phyloP scores from a whole-genome alignment of 2,113 vertebrate genomes.

The Hyperopisus bebe region DNA sequence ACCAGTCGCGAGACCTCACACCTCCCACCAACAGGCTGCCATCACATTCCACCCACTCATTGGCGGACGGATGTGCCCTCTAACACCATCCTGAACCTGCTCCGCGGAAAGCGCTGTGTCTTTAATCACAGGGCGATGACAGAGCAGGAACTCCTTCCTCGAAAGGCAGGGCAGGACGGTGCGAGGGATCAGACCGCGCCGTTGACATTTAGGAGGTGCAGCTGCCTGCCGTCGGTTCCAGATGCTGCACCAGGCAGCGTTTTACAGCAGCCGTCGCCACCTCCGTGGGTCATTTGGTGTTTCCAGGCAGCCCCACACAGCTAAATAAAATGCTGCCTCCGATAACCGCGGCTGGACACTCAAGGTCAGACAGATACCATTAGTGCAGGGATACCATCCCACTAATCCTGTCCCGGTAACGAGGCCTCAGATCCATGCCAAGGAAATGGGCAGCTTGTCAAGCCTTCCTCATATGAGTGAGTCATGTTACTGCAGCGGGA shows the following conservation, averaged over 20 bases:
- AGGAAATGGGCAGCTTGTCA: neutral
- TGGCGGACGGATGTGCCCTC: neutral
- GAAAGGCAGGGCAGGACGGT: neutral
- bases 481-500: neutral
- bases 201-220: neutral
- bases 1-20: neutral
- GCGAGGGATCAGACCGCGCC: neutral
- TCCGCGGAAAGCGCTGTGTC: neutral
- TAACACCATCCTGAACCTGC: neutral
- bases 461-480: neutral
- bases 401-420: neutral
- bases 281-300: neutral
- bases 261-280: neutral
- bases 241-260: neutral
- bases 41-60: neutral
- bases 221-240: neutral
- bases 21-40: neutral
- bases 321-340: neutral
- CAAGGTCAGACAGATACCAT: neutral
- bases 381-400: neutral
- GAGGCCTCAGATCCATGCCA: neutral
- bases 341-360: neutral
- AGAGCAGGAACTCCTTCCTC: neutral
- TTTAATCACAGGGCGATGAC: neutral
- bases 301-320: neutral